Evolutionary conservation across 2,888 invertebrate genomes (phyloP).

Genomic region (Anagyrus pseudococci): DNA sequence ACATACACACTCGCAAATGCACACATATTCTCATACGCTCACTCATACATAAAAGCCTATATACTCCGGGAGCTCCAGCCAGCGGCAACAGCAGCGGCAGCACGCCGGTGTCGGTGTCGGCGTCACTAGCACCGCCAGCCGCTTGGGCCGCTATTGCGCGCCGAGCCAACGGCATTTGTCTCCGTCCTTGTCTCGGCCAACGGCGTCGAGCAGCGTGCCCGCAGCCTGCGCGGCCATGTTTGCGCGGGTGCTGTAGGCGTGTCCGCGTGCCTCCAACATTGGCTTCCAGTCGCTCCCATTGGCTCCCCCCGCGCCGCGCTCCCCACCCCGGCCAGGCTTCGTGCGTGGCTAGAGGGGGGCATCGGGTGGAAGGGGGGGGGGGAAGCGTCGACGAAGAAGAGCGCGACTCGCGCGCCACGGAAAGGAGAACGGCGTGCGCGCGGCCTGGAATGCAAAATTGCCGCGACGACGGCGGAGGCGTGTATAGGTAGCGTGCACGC

Average conservation of each 20-base stretch:
- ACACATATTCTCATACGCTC: too few relatives aligned
- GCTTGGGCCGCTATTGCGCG: background rate
- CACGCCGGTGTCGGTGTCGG: too few relatives aligned
- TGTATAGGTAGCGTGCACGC: background rate
- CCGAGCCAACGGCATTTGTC: background rate
- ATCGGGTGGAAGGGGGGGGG: slow-evolving; percentile 23
- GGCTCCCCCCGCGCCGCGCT: slow-evolving; percentile 12
- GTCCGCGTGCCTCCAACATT: slow-evolving; percentile 42
- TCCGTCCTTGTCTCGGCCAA: background rate
- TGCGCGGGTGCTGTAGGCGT: slow-evolving; percentile 60
- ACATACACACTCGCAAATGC: background rate
- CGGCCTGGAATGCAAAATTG: slow-evolving; percentile 36
- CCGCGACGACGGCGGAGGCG: background rate
- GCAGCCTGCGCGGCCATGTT: slow-evolving; percentile 58
- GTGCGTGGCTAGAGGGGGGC: slow-evolving; percentile 22
- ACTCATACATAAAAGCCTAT: too few relatives aligned
- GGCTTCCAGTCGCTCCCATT: slow-evolving; percentile 26
- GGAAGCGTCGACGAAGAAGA: too few relatives aligned
- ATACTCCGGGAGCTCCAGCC: too few relatives aligned
- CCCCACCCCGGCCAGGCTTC: background rate
- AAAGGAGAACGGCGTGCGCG: slow-evolving; percentile 5
- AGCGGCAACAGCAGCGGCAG: too few relatives aligned
- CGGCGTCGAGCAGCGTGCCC: slow-evolving; percentile 1
- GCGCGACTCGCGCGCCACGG: background rate
- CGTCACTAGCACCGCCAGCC: background rate